A percentile compares a stretch with the other conserved stretches of the same genome.
phyloP scores from a whole-genome alignment of 2,888 invertebrate genomes.

The Agonopterix alstromeriana region DNA sequence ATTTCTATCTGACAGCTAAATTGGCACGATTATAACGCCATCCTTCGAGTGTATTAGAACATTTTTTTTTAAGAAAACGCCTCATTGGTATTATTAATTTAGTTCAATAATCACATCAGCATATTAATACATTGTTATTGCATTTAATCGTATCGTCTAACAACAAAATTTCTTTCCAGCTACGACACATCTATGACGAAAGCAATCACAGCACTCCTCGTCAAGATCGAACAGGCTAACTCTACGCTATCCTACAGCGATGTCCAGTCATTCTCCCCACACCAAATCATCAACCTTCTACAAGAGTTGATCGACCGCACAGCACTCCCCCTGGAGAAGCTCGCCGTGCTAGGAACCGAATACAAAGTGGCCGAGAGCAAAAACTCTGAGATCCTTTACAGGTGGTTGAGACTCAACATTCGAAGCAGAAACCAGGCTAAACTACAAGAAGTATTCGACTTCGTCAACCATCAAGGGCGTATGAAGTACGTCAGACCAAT shows the following conservation, averaged over 20 bases:
- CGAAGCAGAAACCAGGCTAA: conserved; percentile 82
- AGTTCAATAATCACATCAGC: no score
- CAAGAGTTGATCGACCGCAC: conserved; percentile 78
- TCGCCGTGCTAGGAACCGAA: conserved; percentile 53
- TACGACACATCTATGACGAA: conserved; percentile 82
- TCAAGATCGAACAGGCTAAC: conserved; percentile 43
- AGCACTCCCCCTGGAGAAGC: conserved; percentile 71
- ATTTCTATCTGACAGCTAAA: no score
- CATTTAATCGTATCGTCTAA: no score
- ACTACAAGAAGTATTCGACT: conserved; percentile 81
- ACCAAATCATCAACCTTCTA: conserved; percentile 83
- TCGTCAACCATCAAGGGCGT: conserved; percentile 90
- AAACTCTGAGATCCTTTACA: conserved; percentile 85
- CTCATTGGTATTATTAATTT: no score
- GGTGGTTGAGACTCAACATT: conserved; percentile 87
- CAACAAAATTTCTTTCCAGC: conserved; percentile 43
- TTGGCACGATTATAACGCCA: no score
- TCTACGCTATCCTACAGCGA: conserved; percentile 69
- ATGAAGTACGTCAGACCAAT: conserved; percentile 95
- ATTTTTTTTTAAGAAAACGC: no score
- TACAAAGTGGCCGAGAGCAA: conserved; percentile 80
- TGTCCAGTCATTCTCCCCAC: conserved; percentile 73
- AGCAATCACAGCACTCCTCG: conserved; percentile 75
- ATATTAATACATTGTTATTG: no score
- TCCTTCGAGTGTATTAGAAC: no score